A percentile compares a stretch with the other conserved stretches of the same genome.
Conservation (phyloP, 2,888 invertebrate genomes). For the Cylloceria caligata region DNA sequence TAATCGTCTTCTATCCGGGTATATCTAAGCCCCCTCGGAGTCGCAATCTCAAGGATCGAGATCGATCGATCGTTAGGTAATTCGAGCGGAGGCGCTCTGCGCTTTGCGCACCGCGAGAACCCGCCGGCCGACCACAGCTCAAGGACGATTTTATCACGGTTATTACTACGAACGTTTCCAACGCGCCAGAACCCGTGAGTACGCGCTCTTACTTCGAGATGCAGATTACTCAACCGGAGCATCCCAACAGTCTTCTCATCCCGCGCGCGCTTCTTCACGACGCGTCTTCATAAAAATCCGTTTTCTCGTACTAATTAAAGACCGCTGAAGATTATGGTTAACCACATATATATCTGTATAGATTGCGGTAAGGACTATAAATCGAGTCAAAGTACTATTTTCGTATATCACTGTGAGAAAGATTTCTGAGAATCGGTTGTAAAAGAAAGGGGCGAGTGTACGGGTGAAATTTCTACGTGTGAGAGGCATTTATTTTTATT, state of each 20-base stretch:
- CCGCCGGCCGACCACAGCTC: slow-evolving; percentile 29
- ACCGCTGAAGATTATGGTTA: slow-evolving; percentile 43
- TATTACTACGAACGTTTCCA: slow-evolving; percentile 65
- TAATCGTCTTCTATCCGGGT: slow-evolving; percentile 65
- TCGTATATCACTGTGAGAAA: slow-evolving; percentile 41
- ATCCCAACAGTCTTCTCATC: slow-evolving; percentile 6
- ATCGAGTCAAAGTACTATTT: slow-evolving; percentile 40
- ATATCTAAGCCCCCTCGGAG: slow-evolving; percentile 58
- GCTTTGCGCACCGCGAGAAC: slow-evolving; percentile 6
- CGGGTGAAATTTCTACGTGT: slow-evolving; percentile 34
- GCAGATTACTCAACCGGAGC: slow-evolving; percentile 66
- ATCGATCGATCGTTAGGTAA: slow-evolving; percentile 67
- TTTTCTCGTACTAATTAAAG: slow-evolving; percentile 65
- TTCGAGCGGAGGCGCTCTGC: slow-evolving; percentile 52
- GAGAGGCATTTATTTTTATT: slow-evolving; percentile 12
- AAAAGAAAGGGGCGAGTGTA: slow-evolving; percentile 21
- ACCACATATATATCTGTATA: slow-evolving; percentile 30
- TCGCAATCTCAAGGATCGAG: slow-evolving; percentile 63
- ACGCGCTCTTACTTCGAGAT: slow-evolving; percentile 59
- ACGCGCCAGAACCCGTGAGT: slow-evolving; percentile 48
- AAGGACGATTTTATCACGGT: slow-evolving; percentile 69
- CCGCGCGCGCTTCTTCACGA: slow-evolving; percentile 34
- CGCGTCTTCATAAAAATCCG: slow-evolving; percentile 44
- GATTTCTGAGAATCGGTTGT: slow-evolving; percentile 51
- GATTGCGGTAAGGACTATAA: slow-evolving; percentile 35